phyloP scores from a whole-genome alignment of 1,140 invertebrate species.

The Tetragnatha versicolor region DNA sequence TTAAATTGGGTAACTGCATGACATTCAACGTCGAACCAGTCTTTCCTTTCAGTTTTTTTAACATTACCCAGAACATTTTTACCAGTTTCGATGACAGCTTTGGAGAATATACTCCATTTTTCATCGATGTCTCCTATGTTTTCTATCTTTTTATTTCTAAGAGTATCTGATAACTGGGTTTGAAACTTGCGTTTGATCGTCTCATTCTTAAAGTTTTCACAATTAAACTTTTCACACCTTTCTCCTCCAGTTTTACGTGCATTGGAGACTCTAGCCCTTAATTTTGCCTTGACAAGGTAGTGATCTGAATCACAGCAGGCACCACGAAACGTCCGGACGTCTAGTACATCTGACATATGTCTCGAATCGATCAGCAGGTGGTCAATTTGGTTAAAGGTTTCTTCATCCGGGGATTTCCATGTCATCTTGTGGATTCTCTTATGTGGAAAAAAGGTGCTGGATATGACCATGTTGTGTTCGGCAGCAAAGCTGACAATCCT shows the following conservation, averaged over 20 bases:
- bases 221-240: neutral
- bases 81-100: too few relatives aligned
- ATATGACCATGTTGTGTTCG: neutral
- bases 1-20: neutral
- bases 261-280: neutral
- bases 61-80: neutral
- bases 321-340: neutral
- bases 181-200: constrained; percentile 1
- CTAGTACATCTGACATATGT: neutral
- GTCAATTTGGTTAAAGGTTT: neutral
- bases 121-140: neutral
- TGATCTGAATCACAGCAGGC: neutral
- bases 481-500: constrained; percentile 11
- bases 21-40: neutral
- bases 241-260: neutral
- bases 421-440: neutral
- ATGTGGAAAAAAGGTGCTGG: constrained; percentile 8
- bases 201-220: neutral
- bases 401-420: neutral
- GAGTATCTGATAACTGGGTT: neutral
- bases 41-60: neutral
- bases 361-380: neutral
- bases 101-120: neutral
- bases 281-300: neutral
- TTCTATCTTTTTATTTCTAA: neutral